Base-by-base conservation (phyloP, 2,113 vertebrate species). In the Chloroceryle aenea region DNA sequence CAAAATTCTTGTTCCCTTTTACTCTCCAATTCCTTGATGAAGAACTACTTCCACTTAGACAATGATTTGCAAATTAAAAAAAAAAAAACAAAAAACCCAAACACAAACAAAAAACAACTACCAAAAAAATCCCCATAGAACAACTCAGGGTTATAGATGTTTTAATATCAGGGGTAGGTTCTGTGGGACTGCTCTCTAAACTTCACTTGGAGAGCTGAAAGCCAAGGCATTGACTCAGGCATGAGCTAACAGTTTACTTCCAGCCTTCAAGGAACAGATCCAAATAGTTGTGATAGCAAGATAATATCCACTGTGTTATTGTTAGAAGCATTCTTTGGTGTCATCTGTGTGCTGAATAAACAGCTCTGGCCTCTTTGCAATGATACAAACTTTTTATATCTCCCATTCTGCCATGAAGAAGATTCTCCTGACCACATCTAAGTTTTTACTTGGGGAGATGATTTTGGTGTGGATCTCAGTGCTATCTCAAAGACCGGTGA, bases 241-340 rank as follows among this genome's bases (percentile, higher is more conserved):
- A 36, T 48, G 34, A 96, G 47, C 71, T 91, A 93, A 81, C 68
- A 42, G 80, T 73, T 94, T 87, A 64, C 61, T 78, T 94, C 63
- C 82, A 95, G 9, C 80, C 34, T 95, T 95, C 90, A 91, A 96
- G 90, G 83, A 94, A 88, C 53, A 88, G 93, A 95, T 66, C 36
- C 15, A 81, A 85, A 72, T 68, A 58, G 63, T 55, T 87, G n/a
- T 55, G 74, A 94, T 76, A 88, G 52, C 63, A 84, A 94, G 88
- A 81, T 87, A 89, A 83, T 50, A 69, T 32, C 8, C 32, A 21
- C 66, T 75, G 2, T 34, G 52, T 69, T 92, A 61, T 64, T 93
- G 66, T 85, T 90, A 73, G 88, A 89, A 92, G 45, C 58, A 17
- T 91, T 14, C 25, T 92, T 87, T 45, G 62, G 20, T 74, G 82